Conservation (phyloP, 2,888 invertebrate species). For the Agriopis aurantiaria region DNA sequence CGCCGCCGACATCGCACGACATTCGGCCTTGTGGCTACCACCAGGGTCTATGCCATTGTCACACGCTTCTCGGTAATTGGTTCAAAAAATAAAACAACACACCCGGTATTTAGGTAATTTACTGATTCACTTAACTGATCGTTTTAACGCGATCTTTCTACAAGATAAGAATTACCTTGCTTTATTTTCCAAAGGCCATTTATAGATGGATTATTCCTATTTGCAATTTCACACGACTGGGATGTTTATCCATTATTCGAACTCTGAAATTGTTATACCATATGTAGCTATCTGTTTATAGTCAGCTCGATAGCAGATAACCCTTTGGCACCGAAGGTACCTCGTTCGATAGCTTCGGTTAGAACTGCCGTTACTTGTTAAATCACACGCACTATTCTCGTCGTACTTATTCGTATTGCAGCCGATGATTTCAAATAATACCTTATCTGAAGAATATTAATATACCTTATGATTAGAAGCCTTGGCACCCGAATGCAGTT, state of each 20-base stretch:
- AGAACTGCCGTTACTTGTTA: conserved; percentile 78
- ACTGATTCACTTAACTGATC: conserved; percentile 43
- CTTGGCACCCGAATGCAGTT: no score
- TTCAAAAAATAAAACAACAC: conserved; percentile 50
- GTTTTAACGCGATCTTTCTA: conserved; percentile 21
- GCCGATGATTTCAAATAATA: conserved; percentile 43
- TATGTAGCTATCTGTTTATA: conserved; percentile 56
- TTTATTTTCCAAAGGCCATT: conserved; percentile 21
- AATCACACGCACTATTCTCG: conserved; percentile 75
- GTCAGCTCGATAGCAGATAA: conserved; percentile 77
- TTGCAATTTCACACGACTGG: conserved; percentile 38
- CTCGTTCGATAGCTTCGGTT: conserved; percentile 72
- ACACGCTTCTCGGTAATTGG: conserved; percentile 58
- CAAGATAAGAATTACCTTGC: conserved; percentile 18
- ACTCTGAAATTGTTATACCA: conserved; percentile 53
- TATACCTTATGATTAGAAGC: conserved; percentile 16
- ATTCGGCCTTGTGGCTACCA: conserved; percentile 70
- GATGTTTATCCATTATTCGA: conserved; percentile 36
- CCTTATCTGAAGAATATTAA: no score
- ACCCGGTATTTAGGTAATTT: conserved; percentile 42
- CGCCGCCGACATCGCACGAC: conserved; percentile 61
- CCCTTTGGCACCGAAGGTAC: conserved; percentile 72
- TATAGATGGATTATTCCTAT: conserved; percentile 26
- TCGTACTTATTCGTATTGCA: conserved; percentile 53
- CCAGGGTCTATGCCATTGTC: conserved; percentile 72